Evolutionary conservation across 2,888 invertebrate species (phyloP), one percentile per base, ranked within the genome.

Genomic region (Amaurobius ferox): DNA sequence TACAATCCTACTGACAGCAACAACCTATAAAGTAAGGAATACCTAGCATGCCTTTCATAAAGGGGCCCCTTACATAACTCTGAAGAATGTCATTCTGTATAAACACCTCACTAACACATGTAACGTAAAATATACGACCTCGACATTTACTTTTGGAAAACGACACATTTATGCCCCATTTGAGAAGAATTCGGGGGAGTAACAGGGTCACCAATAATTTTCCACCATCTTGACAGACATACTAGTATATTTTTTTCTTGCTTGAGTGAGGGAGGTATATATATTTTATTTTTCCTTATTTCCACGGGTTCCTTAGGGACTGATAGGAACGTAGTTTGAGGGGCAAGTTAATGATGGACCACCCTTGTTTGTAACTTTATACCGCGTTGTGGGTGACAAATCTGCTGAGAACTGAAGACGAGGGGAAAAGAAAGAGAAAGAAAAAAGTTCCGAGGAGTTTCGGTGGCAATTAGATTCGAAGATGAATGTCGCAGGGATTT

Each of bases 161-260:
- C 71, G 83, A 85, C 83, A 85, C 71, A 71, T 85, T 77, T 85
- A 85, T 78, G 77, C 81, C 39, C 48, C 62, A 76, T 76, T 85
- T 77, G 72, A 66, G 62, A 78, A 39, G 83, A 85, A 77, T 77
- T 68, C 64, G 28, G 19, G 62, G 70, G 28, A 61, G 68, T 79
- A 79, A 70, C 62, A 79, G 71, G 73, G 67, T 76, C 77, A 29
- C 55, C 67, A 48, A 72, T 85, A 85, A 77, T 48, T 85, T 72
- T 66, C 61, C 44, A 32, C 35, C 40, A 68, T 32, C 29, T 13
- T 83, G 81, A 83, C 81, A 83, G 76, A 48, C 67, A 40, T 64
- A 16, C 23, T 35, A 1, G 1, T 23, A 55, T 48, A n/a, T 79
- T 77, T 28, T 64, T 79, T 66, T 68, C 23, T 44, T 66, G 7